Evolutionary conservation across 2,888 invertebrate genomes (phyloP).

Genomic region (Laspeyria flexula): DNA sequence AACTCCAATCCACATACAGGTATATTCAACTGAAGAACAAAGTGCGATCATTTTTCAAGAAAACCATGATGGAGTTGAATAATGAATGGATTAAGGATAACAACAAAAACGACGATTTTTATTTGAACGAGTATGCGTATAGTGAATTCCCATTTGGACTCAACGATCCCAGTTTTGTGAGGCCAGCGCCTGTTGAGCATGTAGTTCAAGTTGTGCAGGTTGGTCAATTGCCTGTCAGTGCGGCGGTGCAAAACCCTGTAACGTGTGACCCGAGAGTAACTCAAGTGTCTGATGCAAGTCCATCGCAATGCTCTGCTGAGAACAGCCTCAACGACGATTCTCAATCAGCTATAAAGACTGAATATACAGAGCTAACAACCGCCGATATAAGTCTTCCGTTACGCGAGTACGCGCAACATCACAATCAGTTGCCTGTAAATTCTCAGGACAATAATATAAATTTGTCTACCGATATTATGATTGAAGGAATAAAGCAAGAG

Average conservation of each 20-base stretch:
- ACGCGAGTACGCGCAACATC: conserved; percentile 67
- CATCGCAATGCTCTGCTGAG: conserved; percentile 75
- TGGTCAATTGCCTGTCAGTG: conserved; percentile 77
- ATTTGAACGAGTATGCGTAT: not conserved
- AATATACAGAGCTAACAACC: conserved; percentile 80
- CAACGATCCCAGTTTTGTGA: conserved; percentile 83
- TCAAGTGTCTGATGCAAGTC: conserved; percentile 77
- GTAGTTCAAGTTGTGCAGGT: conserved; percentile 88
- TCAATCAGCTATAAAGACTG: conserved; percentile 70
- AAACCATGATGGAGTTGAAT: conserved; percentile 60
- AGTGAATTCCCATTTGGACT: conserved; percentile 43
- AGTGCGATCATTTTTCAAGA: conserved; percentile 70
- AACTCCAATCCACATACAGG: conserved; percentile 54
- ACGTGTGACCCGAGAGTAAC: conserved; percentile 80
- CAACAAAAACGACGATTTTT: conserved; percentile 40
- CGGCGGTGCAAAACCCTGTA: conserved; percentile 78
- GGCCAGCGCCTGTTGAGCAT: conserved; percentile 72
- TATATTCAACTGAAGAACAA: conserved; percentile 66
- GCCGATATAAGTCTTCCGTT: conserved; percentile 73
- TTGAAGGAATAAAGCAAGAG: conserved; percentile 61
- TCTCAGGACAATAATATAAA: conserved; percentile 37
- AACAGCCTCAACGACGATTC: conserved; percentile 69
- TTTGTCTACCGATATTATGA: conserved; percentile 4
- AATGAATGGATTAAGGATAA: conserved; percentile 48
- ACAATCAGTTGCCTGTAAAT: conserved; percentile 54